Conservation (phyloP, 2,797 vertebrate species). For the Merluccius polli region DNA sequence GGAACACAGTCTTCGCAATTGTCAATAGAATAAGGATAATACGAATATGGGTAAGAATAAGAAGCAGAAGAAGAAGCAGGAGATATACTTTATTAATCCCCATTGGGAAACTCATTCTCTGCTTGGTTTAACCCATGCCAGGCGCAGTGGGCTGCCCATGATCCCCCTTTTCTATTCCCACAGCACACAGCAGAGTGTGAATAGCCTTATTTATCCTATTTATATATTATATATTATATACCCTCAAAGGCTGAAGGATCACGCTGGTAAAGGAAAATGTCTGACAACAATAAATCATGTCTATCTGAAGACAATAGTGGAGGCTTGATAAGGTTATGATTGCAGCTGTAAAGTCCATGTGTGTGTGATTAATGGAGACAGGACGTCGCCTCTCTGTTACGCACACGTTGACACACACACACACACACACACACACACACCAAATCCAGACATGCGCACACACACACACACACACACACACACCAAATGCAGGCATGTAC, state of each 20-base stretch:
- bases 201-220: constrained; percentile 16
- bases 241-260: constrained; percentile 30
- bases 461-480: neutral
- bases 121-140: too few relatives aligned
- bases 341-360: constrained; percentile 61
- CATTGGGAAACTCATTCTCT: too few relatives aligned
- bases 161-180: neutral
- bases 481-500: constrained; percentile 9
- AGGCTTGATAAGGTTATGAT: constrained; percentile 65
- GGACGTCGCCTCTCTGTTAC: constrained; percentile 54
- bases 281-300: constrained; percentile 61
- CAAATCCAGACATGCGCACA: constrained; percentile 6
- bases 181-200: neutral
- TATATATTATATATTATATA: too few relatives aligned
- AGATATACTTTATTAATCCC: too few relatives aligned
- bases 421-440: constrained; percentile 14
- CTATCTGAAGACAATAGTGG: constrained; percentile 56
- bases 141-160: too few relatives aligned
- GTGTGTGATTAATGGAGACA: constrained; percentile 60
- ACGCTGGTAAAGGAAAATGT: constrained; percentile 33
- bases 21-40: too few relatives aligned
- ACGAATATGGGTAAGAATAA: too few relatives aligned
- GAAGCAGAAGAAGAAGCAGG: too few relatives aligned
- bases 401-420: constrained; percentile 23
- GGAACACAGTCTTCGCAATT: too few relatives aligned